Conservation (phyloP, 2,113 vertebrate species). For the Rhinolophus ferrumequinum region DNA sequence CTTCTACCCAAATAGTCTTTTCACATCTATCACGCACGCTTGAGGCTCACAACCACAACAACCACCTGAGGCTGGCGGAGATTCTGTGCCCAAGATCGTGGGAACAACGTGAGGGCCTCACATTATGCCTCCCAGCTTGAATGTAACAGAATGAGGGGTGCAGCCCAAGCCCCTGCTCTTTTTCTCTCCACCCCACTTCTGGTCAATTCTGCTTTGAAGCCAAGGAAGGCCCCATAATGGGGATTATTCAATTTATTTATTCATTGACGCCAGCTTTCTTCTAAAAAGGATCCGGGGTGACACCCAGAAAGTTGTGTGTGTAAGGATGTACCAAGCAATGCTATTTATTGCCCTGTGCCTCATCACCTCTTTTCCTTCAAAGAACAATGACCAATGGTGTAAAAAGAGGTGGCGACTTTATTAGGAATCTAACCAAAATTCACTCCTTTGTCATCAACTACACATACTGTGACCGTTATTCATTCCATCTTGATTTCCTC, state of each 20-base stretch:
- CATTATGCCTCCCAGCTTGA: neutral
- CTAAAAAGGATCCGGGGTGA: neutral
- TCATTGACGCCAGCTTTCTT: neutral
- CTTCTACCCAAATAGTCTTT: neutral
- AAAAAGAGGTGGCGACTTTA: neutral
- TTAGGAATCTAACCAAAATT: neutral
- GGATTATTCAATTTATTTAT: neutral
- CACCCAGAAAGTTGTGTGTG: neutral
- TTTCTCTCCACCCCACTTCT: neutral
- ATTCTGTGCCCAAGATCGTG: rapidly evolving
- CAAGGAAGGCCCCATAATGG: neutral
- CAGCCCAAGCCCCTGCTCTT: neutral
- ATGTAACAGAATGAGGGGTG: neutral
- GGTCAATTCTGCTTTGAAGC: neutral
- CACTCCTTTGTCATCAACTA: neutral
- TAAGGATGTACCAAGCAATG: neutral
- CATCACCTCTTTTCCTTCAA: neutral
- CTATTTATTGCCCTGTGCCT: neutral
- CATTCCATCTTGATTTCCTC: neutral
- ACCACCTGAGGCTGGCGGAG: neutral
- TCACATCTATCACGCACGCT: neutral
- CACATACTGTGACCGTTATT: neutral
- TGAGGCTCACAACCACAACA: neutral
- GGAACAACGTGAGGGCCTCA: neutral
- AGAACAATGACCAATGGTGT: neutral